A percentile compares a stretch with the other conserved stretches of the same genome.
Conservation (phyloP, 1,140 invertebrate species). For the Zaprionus kolodkinae region DNA sequence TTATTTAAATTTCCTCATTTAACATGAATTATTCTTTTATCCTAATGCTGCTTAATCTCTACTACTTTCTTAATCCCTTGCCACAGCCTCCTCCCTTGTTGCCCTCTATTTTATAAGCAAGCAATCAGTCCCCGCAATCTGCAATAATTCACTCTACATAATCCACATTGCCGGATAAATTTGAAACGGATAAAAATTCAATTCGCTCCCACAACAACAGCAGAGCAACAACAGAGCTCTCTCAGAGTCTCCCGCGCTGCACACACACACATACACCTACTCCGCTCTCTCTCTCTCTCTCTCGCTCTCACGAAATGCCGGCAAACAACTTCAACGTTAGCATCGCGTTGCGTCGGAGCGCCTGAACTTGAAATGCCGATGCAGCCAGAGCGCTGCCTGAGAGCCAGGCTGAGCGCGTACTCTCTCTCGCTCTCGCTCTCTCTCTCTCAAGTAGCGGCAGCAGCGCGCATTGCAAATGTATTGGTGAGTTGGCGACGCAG, state of each 20-base stretch:
- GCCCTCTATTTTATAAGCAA: slow-evolving; percentile 10
- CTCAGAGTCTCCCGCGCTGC: slow-evolving; percentile 7
- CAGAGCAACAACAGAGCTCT: background rate
- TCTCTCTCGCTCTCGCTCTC: slow-evolving; percentile 45
- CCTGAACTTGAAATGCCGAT: slow-evolving; percentile 78
- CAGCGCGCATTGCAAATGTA: slow-evolving; percentile 3
- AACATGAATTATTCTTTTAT: no score
- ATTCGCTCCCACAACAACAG: slow-evolving; percentile 28
- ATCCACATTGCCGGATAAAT: slow-evolving; percentile 60
- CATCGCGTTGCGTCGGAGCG: slow-evolving; percentile 20
- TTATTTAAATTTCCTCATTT: no score
- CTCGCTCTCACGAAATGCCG: slow-evolving; percentile 59
- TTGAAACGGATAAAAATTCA: slow-evolving; percentile 56
- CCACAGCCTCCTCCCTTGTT: background rate
- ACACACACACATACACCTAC: slow-evolving; percentile 26
- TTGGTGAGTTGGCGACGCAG: slow-evolving; percentile 44
- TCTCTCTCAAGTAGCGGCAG: slow-evolving; percentile 14
- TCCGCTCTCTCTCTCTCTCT: slow-evolving; percentile 7
- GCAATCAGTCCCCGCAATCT: slow-evolving; percentile 6
- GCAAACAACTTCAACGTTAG: slow-evolving; percentile 66
- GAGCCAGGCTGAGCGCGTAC: slow-evolving; percentile 31
- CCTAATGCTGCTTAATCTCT: background rate
- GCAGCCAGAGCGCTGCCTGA: slow-evolving; percentile 38
- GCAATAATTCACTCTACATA: slow-evolving; percentile 32
- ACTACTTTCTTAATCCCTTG: background rate